Percentiles rank a stretch among this genome's conserved stretches.
phyloP scores from a whole-genome alignment of 2,113 vertebrate species.

The Cyanocitta stelleri region DNA sequence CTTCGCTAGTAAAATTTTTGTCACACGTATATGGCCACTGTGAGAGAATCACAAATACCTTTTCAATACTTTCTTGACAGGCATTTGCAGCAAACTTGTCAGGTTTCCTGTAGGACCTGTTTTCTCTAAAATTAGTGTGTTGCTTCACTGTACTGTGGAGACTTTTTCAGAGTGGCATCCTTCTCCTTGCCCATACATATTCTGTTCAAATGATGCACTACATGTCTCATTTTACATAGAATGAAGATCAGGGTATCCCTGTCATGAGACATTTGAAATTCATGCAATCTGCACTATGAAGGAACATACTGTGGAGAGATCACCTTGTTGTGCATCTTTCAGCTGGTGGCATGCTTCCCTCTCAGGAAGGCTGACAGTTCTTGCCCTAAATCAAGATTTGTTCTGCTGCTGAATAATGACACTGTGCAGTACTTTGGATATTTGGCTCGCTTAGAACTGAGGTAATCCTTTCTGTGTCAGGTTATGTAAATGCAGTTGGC shows the following conservation, averaged over 20 bases:
- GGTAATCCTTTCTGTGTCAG: background rate
- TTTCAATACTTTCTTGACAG: background rate
- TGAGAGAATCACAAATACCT: background rate
- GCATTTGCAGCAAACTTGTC: background rate
- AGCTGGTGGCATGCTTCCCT: background rate
- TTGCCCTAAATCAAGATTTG: background rate
- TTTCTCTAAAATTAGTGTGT: background rate
- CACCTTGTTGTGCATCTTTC: background rate
- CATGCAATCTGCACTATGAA: background rate
- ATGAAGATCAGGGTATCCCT: background rate
- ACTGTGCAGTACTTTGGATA: background rate
- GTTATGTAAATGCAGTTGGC: background rate
- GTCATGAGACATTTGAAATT: background rate
- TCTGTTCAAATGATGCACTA: background rate
- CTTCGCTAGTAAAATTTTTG: background rate
- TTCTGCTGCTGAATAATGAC: background rate
- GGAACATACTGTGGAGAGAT: background rate
- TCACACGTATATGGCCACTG: background rate
- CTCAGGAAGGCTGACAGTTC: background rate
- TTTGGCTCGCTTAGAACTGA: background rate
- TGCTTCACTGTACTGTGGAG: background rate
- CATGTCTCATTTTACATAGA: background rate
- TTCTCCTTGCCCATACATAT: background rate
- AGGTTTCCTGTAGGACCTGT: background rate
- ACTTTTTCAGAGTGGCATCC: background rate